phyloP scores from a whole-genome alignment of 2,797 vertebrate genomes.

The Otus scops region DNA sequence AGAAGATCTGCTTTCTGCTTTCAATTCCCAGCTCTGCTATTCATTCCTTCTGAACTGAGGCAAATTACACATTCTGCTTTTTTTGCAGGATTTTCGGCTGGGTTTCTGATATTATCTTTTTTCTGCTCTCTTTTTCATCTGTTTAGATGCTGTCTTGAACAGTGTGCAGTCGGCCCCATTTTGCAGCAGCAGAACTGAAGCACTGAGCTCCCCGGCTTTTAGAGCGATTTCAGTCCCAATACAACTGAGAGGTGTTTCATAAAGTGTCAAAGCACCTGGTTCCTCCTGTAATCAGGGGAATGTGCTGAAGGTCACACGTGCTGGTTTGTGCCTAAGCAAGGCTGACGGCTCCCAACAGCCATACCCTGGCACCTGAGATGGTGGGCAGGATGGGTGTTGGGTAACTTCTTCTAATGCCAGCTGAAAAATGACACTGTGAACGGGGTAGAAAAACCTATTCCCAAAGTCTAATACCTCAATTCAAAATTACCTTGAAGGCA shows the following conservation, averaged over 20 bases:
- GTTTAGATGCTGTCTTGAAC: background rate
- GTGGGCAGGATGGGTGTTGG: background rate
- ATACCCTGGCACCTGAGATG: background rate
- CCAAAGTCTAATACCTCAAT: background rate
- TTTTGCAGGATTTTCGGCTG: background rate
- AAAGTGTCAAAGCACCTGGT: background rate
- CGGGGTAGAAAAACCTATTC: background rate
- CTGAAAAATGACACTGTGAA: background rate
- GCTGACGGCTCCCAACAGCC: background rate
- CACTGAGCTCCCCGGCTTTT: background rate
- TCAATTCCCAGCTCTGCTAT: background rate
- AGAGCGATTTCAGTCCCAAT: background rate
- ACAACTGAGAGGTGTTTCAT: background rate
- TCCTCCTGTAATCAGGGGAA: background rate
- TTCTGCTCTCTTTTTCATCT: background rate
- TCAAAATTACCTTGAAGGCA: background rate
- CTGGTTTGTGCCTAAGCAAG: background rate
- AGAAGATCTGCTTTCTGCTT: background rate
- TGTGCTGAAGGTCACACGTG: fast-evolving
- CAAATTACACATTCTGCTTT: background rate
- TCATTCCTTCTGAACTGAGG: background rate
- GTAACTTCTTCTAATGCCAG: background rate
- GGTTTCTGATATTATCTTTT: background rate
- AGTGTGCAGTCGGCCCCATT: background rate
- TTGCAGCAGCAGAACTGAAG: background rate